A percentile compares a stretch with the other conserved stretches of the same genome.
phyloP scores from a whole-genome alignment of 2,797 vertebrate genomes.

The Dendrocincla fuliginosa region DNA sequence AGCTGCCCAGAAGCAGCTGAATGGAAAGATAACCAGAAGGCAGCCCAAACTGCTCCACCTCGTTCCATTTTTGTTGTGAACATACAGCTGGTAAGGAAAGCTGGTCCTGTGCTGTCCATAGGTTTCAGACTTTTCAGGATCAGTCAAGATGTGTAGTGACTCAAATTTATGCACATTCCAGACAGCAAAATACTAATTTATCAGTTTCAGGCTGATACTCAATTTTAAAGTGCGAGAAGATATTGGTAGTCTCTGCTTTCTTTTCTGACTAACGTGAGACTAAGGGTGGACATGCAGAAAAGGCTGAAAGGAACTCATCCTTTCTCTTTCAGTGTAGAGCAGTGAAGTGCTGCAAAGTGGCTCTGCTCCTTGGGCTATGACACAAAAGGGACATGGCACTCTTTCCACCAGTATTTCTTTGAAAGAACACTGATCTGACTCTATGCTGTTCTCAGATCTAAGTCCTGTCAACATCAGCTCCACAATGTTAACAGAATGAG shows the following conservation, averaged over 20 bases:
- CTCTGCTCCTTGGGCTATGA: not conserved
- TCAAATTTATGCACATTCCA: not conserved
- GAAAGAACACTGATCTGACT: not conserved
- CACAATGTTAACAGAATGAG: not conserved
- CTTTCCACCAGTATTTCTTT: not conserved
- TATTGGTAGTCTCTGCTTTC: not conserved
- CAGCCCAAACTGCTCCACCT: not conserved
- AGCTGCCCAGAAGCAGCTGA: not conserved
- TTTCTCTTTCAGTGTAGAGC: not conserved
- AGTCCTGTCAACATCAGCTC: not conserved
- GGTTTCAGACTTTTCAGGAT: not conserved
- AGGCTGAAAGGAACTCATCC: not conserved
- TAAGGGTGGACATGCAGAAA: not conserved
- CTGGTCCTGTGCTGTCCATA: not conserved
- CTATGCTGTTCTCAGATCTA: not conserved
- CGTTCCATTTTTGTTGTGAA: not conserved
- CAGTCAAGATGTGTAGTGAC: not conserved
- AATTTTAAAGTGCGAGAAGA: not conserved
- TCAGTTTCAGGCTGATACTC: not conserved
- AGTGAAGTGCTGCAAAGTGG: not conserved
- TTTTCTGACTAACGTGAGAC: accelerated
- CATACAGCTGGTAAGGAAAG: accelerated
- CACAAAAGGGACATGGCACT: not conserved
- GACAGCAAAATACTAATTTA: not conserved
- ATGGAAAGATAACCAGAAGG: not conserved